These are phyloP conservation scores for Agriopis marginaria DNA, from an alignment of 2,888 invertebrate species.

Conservation along the genomic window DNA sequence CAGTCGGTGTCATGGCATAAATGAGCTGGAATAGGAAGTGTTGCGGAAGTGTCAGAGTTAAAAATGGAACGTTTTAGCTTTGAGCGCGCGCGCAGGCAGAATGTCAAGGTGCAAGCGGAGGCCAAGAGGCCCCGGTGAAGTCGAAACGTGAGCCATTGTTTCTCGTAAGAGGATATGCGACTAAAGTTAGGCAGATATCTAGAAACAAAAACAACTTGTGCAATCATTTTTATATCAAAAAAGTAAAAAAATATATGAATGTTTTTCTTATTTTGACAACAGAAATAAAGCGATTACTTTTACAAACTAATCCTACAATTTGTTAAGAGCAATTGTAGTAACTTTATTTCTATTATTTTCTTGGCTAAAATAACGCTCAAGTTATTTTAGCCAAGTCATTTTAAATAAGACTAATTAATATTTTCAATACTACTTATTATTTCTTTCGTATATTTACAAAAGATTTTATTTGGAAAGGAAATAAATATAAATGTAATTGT, in stretches of 20 bases:
- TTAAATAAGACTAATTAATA: too few species aligned
- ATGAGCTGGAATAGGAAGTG: conserved; percentile 71
- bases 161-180: conserved; percentile 33
- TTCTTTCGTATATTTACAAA: neutral
- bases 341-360: too few species aligned
- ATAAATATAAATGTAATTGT: conserved; percentile 8
- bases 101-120: conserved; percentile 78
- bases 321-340: too few species aligned
- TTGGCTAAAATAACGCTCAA: too few species aligned
- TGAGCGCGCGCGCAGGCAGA: conserved; percentile 72
- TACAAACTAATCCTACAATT: too few species aligned
- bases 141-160: conserved; percentile 45
- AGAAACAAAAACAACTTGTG: conserved; percentile 2
- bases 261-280: too few species aligned
- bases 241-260: too few species aligned
- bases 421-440: too few species aligned
- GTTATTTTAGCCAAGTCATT: too few species aligned
- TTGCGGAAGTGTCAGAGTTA: conserved; percentile 75
- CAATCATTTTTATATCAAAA: neutral
- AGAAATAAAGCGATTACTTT: too few species aligned
- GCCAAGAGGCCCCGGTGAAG: conserved; percentile 58
- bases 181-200: neutral
- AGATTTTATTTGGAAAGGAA: neutral
- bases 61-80: conserved; percentile 77
- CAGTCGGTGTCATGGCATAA: conserved; percentile 37